These are phyloP conservation scores for Atrina japonica DNA, from an alignment of 2,888 invertebrate genomes.

Conservation along the genomic window DNA sequence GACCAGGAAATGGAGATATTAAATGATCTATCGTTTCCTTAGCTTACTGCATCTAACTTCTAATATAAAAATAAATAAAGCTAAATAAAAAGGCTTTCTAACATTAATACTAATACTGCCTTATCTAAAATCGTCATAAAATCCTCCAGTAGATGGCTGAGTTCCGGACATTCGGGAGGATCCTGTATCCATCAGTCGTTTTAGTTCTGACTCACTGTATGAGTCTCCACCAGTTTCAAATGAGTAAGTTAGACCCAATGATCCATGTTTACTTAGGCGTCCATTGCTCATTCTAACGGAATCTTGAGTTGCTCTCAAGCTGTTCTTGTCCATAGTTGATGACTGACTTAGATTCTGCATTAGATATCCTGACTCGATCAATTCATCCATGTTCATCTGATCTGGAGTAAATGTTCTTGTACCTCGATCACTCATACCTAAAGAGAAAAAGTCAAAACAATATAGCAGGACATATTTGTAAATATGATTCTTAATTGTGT, in stretches of 20 bases:
- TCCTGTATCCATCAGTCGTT: constrained; percentile 50
- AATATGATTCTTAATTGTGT: background rate
- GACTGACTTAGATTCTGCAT: constrained; percentile 63
- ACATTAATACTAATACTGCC: background rate
- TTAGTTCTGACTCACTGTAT: constrained; percentile 51
- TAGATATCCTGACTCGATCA: constrained; percentile 72
- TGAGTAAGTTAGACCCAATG: constrained; percentile 64
- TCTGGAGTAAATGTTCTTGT: constrained; percentile 71
- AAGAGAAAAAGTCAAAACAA: background rate
- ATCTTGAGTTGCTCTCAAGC: constrained; percentile 50
- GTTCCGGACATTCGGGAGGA: constrained; percentile 69
- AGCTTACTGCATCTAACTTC: no score
- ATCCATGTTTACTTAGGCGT: constrained; percentile 53
- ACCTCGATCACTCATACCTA: constrained; percentile 45
- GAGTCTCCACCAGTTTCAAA: constrained; percentile 55
- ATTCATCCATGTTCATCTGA: constrained; percentile 74
- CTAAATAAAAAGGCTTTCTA: background rate
- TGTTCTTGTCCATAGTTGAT: constrained; percentile 16
- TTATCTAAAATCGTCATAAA: constrained; percentile 51
- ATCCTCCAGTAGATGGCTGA: constrained; percentile 63
- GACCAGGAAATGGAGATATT: no score
- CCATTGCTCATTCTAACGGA: constrained; percentile 47
- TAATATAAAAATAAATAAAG: background rate
- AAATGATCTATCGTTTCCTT: no score
- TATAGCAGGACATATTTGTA: background rate